A percentile compares a stretch with the other conserved stretches of the same genome.
Evolutionary conservation across 1,140 invertebrate genomes (phyloP).

Genomic region (Euura lappo): DNA sequence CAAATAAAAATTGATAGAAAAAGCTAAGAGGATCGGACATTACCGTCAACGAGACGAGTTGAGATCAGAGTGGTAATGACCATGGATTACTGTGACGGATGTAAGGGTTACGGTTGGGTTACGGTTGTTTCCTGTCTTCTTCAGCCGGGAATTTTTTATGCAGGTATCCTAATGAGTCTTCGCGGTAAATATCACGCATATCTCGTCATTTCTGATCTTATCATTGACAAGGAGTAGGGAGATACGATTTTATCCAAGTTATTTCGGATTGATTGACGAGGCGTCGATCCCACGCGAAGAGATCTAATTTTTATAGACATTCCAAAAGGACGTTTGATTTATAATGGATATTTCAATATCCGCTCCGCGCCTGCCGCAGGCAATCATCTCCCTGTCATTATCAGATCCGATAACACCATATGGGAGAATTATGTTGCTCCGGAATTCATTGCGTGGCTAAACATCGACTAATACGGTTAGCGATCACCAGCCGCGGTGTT

Average conservation of each 20-base stretch:
- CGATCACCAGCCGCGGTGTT: too few relatives aligned
- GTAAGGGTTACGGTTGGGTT: constrained; percentile 42
- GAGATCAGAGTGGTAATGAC: constrained; percentile 13
- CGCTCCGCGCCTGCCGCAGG: background rate
- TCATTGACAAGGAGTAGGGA: background rate
- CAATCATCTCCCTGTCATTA: background rate
- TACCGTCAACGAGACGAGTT: background rate
- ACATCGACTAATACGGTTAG: too few relatives aligned
- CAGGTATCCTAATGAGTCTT: too few relatives aligned
- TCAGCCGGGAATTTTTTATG: background rate
- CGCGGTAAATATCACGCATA: too few relatives aligned
- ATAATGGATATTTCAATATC: background rate
- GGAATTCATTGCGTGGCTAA: background rate
- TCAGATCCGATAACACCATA: background rate
- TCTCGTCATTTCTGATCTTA: background rate
- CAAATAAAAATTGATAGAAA: background rate
- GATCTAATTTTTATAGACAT: background rate
- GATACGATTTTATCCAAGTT: background rate
- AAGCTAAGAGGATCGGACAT: background rate
- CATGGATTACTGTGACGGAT: constrained; percentile 43
- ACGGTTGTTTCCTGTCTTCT: constrained; percentile 37
- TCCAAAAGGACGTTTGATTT: background rate
- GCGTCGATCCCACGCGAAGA: background rate
- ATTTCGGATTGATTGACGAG: background rate
- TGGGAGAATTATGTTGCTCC: background rate